phyloP scores from a whole-genome alignment of 2,113 vertebrate genomes.

The Noctilio leporinus region DNA sequence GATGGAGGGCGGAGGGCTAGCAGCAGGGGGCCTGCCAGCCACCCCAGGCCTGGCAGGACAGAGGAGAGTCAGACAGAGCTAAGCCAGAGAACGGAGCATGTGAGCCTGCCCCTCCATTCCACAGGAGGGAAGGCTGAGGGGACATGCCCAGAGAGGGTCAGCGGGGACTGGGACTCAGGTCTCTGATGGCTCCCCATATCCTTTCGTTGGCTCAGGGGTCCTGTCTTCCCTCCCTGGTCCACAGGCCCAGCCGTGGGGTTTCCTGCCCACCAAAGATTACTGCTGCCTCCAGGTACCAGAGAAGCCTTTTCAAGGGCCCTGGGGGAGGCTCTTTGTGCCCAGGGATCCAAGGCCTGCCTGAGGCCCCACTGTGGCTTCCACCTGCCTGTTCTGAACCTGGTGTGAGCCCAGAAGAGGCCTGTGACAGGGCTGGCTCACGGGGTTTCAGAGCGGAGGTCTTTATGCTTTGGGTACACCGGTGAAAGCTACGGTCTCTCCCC shows the following conservation, averaged over 20 bases:
- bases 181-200: background rate
- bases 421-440: background rate
- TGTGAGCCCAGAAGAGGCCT: background rate
- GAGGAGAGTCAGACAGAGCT: background rate
- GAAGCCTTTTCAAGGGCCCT: background rate
- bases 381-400: background rate
- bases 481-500: background rate
- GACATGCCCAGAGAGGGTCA: background rate
- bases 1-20: background rate
- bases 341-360: background rate
- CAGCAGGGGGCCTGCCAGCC: background rate
- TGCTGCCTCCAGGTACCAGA: background rate
- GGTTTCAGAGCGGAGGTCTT: background rate
- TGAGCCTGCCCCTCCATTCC: background rate
- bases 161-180: background rate
- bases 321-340: background rate
- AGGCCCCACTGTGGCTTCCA: background rate
- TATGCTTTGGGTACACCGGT: background rate
- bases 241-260: background rate
- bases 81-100: background rate
- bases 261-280: background rate
- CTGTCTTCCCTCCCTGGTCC: background rate
- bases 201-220: background rate
- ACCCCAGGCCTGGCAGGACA: background rate
- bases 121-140: background rate